Conservation (phyloP, 2,888 invertebrate genomes). For the Sepioteuthis lessoniana region DNA sequence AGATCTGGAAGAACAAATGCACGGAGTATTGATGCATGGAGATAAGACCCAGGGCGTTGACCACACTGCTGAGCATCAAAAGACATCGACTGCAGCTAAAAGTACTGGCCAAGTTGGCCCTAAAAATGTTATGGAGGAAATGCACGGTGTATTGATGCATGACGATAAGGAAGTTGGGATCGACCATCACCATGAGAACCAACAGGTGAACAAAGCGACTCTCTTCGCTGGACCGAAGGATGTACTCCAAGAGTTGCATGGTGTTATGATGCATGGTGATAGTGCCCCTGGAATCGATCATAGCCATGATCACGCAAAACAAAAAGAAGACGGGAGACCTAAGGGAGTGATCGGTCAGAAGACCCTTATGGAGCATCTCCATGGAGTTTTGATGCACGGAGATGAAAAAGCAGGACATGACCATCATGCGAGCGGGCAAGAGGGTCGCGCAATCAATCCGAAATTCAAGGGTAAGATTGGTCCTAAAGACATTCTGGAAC, state of each 20-base stretch:
- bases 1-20: slow-evolving; percentile 57
- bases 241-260: neutral
- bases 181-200: neutral
- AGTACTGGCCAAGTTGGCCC: neutral
- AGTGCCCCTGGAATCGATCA: neutral
- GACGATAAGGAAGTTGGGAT: neutral
- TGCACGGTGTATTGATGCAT: slow-evolving; percentile 38
- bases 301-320: neutral
- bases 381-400: slow-evolving; percentile 64
- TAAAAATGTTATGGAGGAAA: neutral
- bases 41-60: slow-evolving; percentile 50
- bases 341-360: slow-evolving; percentile 45
- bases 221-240: neutral
- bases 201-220: neutral
- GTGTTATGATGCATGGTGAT: slow-evolving; percentile 34
- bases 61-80: slow-evolving; percentile 40
- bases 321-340: neutral
- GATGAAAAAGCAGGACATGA: slow-evolving; percentile 57
- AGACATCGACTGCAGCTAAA: neutral
- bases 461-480: neutral
- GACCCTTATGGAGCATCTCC: slow-evolving; percentile 59
- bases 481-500: neutral
- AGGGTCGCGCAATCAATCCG: slow-evolving; percentile 49
- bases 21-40: slow-evolving; percentile 60
- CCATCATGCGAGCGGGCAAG: slow-evolving; percentile 59